Percentiles rank a stretch among this genome's conserved stretches.
Conservation (phyloP, 2,113 vertebrate genomes). For the Psilopogon haemacephalus region DNA sequence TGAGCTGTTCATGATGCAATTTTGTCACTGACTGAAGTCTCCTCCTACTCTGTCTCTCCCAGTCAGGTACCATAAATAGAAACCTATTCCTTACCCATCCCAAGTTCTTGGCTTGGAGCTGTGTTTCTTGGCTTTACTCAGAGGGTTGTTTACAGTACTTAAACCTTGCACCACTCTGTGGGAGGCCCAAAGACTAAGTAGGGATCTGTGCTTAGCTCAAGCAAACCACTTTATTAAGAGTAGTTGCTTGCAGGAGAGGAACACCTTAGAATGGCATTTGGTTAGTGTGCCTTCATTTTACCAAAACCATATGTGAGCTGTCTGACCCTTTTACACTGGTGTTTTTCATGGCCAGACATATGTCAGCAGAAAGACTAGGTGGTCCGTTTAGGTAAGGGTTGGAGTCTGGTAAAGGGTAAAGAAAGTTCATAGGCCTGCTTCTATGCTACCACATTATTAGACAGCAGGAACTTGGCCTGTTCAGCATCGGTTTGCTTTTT, state of each 20-base stretch:
- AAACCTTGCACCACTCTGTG: slow-evolving; percentile 17
- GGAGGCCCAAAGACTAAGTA: slow-evolving; percentile 48
- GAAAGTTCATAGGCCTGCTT: not conserved
- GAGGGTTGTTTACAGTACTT: slow-evolving; percentile 39
- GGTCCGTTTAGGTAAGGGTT: slow-evolving; percentile 15
- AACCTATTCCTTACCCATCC: slow-evolving; percentile 23
- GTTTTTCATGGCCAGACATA: not conserved
- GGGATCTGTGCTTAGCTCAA: not conserved
- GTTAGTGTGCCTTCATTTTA: not conserved
- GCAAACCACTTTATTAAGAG: slow-evolving; percentile 37
- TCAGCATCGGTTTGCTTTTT: not conserved
- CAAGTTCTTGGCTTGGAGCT: slow-evolving; percentile 12
- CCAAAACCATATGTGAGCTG: slow-evolving; percentile 28
- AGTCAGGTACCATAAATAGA: slow-evolving; percentile 44
- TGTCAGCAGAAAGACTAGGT: slow-evolving; percentile 41
- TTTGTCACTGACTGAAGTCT: not conserved
- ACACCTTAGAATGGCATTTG: slow-evolving; percentile 46
- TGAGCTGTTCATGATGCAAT: not conserved
- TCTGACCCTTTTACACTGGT: not conserved
- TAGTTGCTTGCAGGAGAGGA: slow-evolving; percentile 25
- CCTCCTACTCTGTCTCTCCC: slow-evolving; percentile 32
- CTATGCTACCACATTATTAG: slow-evolving; percentile 7
- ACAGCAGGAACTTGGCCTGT: slow-evolving; percentile 17
- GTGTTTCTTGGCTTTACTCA: slow-evolving; percentile 37
- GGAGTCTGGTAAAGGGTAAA: not conserved